Percentiles rank a stretch among this genome's conserved stretches.
Conservation (phyloP, 2,113 vertebrate genomes). For the Spermophilus dauricus region DNA sequence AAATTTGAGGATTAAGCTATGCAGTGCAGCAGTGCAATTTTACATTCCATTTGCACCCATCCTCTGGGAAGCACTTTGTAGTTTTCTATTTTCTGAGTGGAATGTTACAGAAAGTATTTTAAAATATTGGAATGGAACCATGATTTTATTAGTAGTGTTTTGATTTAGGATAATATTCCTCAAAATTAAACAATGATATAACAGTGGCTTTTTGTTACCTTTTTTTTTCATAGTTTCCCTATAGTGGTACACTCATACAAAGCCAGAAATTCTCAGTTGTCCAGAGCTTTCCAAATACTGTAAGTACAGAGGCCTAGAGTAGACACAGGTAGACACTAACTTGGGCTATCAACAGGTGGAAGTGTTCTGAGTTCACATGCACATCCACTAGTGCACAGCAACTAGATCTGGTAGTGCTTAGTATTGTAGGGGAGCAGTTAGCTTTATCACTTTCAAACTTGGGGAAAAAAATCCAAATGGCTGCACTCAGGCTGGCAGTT, state of each 20-base stretch:
- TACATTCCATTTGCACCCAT: background rate
- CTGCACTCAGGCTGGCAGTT: background rate
- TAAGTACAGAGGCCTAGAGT: background rate
- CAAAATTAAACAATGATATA: slow-evolving; percentile 57
- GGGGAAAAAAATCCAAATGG: background rate
- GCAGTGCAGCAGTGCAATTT: background rate
- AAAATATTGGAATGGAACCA: slow-evolving; percentile 37
- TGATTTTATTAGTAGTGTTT: slow-evolving; percentile 13
- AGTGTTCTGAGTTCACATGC: background rate
- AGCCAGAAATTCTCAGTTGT: background rate
- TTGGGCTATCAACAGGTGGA: background rate
- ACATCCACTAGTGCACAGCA: too few relatives aligned
- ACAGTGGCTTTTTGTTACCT: background rate
- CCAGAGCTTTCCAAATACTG: background rate
- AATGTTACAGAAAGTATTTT: slow-evolving; percentile 38
- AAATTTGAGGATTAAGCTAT: background rate
- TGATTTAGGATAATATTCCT: slow-evolving; percentile 24
- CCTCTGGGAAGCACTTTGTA: background rate
- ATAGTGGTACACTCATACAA: background rate
- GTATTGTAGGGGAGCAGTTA: background rate
- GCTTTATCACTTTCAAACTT: background rate
- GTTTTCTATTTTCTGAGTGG: slow-evolving; percentile 32
- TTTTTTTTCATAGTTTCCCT: background rate
- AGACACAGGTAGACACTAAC: background rate
- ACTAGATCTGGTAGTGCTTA: background rate